phyloP scores from a whole-genome alignment of 2,888 invertebrate genomes.

The Apoda limacodes region DNA sequence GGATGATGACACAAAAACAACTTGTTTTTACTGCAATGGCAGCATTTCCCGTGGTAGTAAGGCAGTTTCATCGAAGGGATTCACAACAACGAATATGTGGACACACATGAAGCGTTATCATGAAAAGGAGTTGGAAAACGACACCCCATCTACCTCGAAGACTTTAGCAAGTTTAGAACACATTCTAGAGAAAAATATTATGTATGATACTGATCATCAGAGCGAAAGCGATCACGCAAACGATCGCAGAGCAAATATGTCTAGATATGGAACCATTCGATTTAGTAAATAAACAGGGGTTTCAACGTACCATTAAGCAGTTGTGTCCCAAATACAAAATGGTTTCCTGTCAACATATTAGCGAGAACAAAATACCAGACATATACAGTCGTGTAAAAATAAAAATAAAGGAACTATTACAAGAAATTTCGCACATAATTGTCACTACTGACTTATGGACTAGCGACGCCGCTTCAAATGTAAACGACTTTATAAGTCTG shows the following conservation, averaged over 20 bases:
- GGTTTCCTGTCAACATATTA: slow-evolving; percentile 17
- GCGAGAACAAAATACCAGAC: slow-evolving; percentile 12
- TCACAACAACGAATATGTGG: too few species aligned
- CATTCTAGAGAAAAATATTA: slow-evolving; percentile 15
- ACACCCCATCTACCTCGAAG: slow-evolving; percentile 8
- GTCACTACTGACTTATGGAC: slow-evolving; percentile 20
- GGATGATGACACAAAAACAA: too few species aligned
- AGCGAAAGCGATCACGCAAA: slow-evolving; percentile 20
- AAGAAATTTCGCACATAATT: slow-evolving; percentile 13
- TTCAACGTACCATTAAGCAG: too few species aligned
- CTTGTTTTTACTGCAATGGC: too few species aligned
- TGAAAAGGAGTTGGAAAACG: slow-evolving; percentile 12
- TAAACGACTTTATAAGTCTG: slow-evolving; percentile 17
- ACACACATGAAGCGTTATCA: slow-evolving; percentile 13
- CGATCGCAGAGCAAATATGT: slow-evolving; percentile 21
- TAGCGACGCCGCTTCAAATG: slow-evolving; percentile 18
- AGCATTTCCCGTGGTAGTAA: too few species aligned
- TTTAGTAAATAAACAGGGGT: slow-evolving; percentile 21
- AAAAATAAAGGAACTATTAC: slow-evolving; percentile 16
- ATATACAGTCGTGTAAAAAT: slow-evolving; percentile 17
- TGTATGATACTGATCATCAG: slow-evolving; percentile 20
- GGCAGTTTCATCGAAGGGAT: too few species aligned
- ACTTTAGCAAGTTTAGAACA: slow-evolving; percentile 17
- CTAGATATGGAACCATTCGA: slow-evolving; percentile 21
- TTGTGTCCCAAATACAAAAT: slow-evolving; percentile 20